Evolutionary conservation across 30 jellyfish, hydroid and myxozoan species (phyloP).

Genomic region (Hydra vulgaris): DNA sequence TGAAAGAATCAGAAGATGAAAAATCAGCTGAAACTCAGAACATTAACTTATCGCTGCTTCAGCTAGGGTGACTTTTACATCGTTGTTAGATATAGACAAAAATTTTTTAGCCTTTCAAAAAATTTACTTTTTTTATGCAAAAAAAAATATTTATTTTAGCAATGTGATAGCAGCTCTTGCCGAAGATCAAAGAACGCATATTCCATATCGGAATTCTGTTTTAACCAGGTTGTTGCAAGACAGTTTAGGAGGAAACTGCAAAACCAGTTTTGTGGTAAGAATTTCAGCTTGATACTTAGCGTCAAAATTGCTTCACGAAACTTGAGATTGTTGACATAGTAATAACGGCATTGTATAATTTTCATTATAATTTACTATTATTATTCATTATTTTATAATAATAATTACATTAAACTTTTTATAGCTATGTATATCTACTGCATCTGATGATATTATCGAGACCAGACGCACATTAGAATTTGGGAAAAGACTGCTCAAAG

Average conservation of each 20-base stretch:
- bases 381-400: too few relatives aligned
- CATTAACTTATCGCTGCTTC: slow-evolving; percentile 62
- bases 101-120: background rate
- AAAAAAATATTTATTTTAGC: background rate
- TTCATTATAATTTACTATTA: too few relatives aligned
- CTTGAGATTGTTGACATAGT: too few relatives aligned
- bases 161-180: slow-evolving; percentile 22
- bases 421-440: slow-evolving; percentile 32
- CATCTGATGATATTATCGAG: slow-evolving; percentile 23
- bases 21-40: slow-evolving; percentile 52
- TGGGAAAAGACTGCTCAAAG: slow-evolving; percentile 30
- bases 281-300: too few relatives aligned
- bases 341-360: too few relatives aligned
- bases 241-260: slow-evolving; percentile 47
- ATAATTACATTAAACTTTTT: too few relatives aligned
- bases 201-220: slow-evolving; percentile 35
- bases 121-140: too few relatives aligned
- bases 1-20: slow-evolving; percentile 49
- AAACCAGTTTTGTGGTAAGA: slow-evolving; percentile 37
- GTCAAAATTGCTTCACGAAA: too few relatives aligned
- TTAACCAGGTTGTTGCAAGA: slow-evolving; percentile 37
- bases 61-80: slow-evolving; percentile 54
- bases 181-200: slow-evolving; percentile 19
- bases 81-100: too few relatives aligned
- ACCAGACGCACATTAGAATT: slow-evolving; percentile 35